phyloP scores from a whole-genome alignment of 1,140 invertebrate genomes.

The Spodoptera litura region DNA sequence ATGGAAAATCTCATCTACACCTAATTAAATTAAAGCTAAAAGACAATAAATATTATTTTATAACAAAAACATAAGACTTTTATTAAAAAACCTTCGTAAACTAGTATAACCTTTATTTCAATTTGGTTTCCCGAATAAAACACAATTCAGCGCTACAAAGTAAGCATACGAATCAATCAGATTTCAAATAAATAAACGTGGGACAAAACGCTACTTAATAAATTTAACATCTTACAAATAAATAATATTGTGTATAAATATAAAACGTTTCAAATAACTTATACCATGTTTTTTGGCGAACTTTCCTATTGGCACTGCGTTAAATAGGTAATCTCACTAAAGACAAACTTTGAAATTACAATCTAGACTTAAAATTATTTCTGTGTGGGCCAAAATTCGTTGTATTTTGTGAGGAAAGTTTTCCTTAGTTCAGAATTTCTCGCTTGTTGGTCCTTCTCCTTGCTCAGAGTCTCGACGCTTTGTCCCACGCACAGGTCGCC shows the following conservation, averaged over 20 bases:
- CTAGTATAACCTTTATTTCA: slow-evolving; percentile 54
- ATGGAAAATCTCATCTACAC: slow-evolving; percentile 88
- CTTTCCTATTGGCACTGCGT: slow-evolving; percentile 31
- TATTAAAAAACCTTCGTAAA: slow-evolving; percentile 31
- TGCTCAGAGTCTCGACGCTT: slow-evolving; percentile 81
- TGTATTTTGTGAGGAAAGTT: slow-evolving; percentile 81
- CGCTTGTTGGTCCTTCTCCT: slow-evolving; percentile 82
- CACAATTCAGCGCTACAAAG: slow-evolving; percentile 44
- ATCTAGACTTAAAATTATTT: slow-evolving; percentile 67
- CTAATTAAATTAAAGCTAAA: slow-evolving; percentile 60
- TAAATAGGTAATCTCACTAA: slow-evolving; percentile 48
- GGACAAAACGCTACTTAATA: slow-evolving; percentile 62
- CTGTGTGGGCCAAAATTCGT: slow-evolving; percentile 80
- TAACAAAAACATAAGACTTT: slow-evolving; percentile 24
- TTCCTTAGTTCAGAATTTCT: slow-evolving; percentile 81
- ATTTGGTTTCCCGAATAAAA: slow-evolving; percentile 54
- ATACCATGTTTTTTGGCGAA: slow-evolving; percentile 46
- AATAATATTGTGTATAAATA: slow-evolving; percentile 46
- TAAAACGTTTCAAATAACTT: slow-evolving; percentile 46
- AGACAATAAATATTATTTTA: slow-evolving; percentile 53
- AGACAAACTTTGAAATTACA: slow-evolving; percentile 51
- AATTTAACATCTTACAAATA: slow-evolving; percentile 66
- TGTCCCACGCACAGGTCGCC: slow-evolving; percentile 81
- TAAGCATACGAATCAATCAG: slow-evolving; percentile 36
- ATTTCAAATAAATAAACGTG: slow-evolving; percentile 62